Conservation (phyloP, 1,140 invertebrate genomes). For the Drosophila sulfurigaster region DNA sequence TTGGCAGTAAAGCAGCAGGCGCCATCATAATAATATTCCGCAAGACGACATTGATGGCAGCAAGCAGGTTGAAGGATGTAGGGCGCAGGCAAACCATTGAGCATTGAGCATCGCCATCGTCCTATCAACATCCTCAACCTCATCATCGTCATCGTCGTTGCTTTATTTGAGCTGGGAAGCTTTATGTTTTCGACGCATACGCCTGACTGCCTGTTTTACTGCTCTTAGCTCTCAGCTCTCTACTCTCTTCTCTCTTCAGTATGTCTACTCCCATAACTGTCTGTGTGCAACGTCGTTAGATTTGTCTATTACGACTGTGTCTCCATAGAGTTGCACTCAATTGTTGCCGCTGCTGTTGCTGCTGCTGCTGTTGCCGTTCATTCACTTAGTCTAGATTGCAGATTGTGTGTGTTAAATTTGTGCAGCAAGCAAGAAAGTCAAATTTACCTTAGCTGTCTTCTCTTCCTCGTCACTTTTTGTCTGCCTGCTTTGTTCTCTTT, state of each 20-base stretch:
- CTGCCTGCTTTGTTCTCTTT: background rate
- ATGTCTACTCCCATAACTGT: background rate
- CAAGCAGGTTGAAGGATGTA: conserved; percentile 40
- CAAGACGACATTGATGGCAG: conserved; percentile 63
- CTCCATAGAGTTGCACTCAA: conserved; percentile 64
- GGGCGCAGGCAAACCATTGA: conserved; percentile 31
- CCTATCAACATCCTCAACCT: conserved; percentile 17
- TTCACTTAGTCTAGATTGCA: conserved; percentile 57
- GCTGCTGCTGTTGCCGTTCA: conserved; percentile 36
- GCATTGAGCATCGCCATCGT: conserved; percentile 14
- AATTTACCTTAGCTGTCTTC: conserved; percentile 61
- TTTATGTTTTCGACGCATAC: conserved; percentile 63
- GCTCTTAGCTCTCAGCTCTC: conserved; percentile 32
- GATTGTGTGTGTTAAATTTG: conserved; percentile 60
- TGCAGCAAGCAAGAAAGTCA: conserved; percentile 76
- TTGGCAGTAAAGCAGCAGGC: conserved; percentile 74
- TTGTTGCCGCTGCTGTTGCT: conserved; percentile 44
- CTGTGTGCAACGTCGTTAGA: conserved; percentile 70
- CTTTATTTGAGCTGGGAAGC: conserved; percentile 62
- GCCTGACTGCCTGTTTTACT: conserved; percentile 62
- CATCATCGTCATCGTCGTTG: conserved; percentile 39
- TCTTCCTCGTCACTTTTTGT: background rate
- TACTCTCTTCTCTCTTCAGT: conserved; percentile 18
- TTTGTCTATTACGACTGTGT: conserved; percentile 77
- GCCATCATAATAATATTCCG: conserved; percentile 82